A percentile compares a stretch with the other conserved stretches of the same genome.
Conservation (phyloP, 2,888 invertebrate genomes). For the Spatulosminthurus flaviceps region DNA sequence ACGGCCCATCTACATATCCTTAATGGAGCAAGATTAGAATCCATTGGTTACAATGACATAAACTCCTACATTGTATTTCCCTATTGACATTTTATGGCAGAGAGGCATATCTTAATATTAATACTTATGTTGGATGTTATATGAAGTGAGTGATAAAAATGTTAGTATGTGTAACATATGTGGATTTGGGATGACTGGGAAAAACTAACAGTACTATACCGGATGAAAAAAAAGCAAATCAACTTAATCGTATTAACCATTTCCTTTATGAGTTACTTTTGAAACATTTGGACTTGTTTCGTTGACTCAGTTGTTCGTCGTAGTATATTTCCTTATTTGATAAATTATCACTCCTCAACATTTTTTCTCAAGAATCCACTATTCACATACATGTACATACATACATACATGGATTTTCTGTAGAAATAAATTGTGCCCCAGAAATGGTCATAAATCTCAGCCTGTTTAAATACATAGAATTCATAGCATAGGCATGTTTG, state of each 20-base stretch:
- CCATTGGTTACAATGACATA: neutral
- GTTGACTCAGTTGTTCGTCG: neutral
- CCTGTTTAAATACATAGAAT: too few species aligned
- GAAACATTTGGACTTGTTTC: slow-evolving; percentile 18
- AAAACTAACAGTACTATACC: neutral
- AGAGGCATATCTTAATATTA: neutral
- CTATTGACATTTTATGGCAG: slow-evolving; percentile 12
- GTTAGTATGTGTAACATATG: neutral
- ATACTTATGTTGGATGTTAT: neutral
- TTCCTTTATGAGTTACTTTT: neutral
- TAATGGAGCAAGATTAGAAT: neutral
- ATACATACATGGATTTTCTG: too few species aligned
- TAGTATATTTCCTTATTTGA: slow-evolving; percentile 18
- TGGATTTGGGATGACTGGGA: slow-evolving; percentile 2
- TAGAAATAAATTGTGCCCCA: too few species aligned
- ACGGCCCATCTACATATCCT: neutral
- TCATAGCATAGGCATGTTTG: too few species aligned
- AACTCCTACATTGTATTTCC: neutral
- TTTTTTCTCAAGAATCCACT: too few species aligned
- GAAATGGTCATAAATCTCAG: too few species aligned
- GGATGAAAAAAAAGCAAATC: slow-evolving; percentile 18
- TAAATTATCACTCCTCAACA: neutral
- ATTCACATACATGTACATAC: too few species aligned
- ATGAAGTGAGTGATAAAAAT: neutral
- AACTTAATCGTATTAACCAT: slow-evolving; percentile 7